Conservation (phyloP, 2,113 vertebrate species). For the Bostrychus sinensis region DNA sequence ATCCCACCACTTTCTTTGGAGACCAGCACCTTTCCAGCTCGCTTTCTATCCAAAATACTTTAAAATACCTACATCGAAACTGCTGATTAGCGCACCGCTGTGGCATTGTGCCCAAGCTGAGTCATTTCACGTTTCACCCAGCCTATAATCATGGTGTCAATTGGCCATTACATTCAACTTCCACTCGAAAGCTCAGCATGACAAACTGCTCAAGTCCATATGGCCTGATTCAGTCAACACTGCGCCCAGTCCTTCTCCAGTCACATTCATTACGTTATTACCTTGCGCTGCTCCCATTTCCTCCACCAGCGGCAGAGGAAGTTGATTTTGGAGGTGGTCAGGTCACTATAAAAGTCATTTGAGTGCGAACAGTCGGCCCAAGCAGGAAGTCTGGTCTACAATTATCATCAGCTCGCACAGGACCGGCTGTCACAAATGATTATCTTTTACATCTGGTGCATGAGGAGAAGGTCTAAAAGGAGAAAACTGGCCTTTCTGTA, state of each 20-base stretch:
- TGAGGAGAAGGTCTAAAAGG: not conserved
- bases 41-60: constrained; percentile 29
- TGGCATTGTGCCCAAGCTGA: constrained; percentile 16
- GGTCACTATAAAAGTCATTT: constrained; percentile 1
- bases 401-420: constrained; percentile 14
- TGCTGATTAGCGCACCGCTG: constrained; percentile 28
- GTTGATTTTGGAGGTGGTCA: constrained; percentile 28
- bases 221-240: not conserved
- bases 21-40: constrained; percentile 41
- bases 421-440: not conserved
- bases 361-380: not conserved
- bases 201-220: not conserved
- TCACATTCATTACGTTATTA: constrained; percentile 26
- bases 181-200: constrained; percentile 25
- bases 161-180: constrained; percentile 10
- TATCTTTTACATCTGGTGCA: not conserved
- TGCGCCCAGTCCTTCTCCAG: not conserved
- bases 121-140: not conserved
- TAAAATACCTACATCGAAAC: constrained; percentile 8
- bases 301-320: constrained; percentile 25
- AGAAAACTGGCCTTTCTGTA: not conserved
- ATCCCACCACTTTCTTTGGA: constrained; percentile 13
- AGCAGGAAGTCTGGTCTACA: constrained; percentile 19
- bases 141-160: constrained; percentile 12
- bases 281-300: constrained; percentile 39